Conservation (phyloP, 2,113 vertebrate species). For the Zootoca vivipara region DNA sequence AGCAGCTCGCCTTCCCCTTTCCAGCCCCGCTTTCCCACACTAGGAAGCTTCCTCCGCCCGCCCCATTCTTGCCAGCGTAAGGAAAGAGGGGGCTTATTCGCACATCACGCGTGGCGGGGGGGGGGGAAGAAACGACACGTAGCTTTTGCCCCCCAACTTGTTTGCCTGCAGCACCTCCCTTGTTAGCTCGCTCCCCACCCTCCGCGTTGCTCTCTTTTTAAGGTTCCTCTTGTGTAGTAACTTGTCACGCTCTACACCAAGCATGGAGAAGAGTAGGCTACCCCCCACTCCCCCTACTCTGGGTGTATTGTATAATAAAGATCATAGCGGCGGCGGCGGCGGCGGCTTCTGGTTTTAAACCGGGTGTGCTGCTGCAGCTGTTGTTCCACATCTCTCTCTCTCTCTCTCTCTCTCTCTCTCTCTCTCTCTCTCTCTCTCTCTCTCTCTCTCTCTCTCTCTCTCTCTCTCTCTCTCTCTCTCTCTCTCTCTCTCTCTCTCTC, state of each 20-base stretch:
- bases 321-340: neutral
- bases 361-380: conserved; percentile 25
- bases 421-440: neutral
- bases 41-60: neutral
- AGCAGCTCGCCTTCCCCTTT: neutral
- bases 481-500: neutral
- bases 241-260: neutral
- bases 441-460: neutral
- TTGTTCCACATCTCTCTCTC: neutral
- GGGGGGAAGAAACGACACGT: neutral
- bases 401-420: neutral
- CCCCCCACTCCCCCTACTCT: no score
- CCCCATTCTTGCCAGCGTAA: neutral
- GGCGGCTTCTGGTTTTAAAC: neutral
- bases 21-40: neutral
- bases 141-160: neutral
- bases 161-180: neutral
- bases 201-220: neutral
- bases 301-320: neutral
- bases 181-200: neutral
- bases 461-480: neutral
- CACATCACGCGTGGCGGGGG: neutral
- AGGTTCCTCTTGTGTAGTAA: neutral
- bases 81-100: neutral
- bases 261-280: no score